phyloP scores from a whole-genome alignment of 2,888 invertebrate genomes.

The Ophioninae sp. region DNA sequence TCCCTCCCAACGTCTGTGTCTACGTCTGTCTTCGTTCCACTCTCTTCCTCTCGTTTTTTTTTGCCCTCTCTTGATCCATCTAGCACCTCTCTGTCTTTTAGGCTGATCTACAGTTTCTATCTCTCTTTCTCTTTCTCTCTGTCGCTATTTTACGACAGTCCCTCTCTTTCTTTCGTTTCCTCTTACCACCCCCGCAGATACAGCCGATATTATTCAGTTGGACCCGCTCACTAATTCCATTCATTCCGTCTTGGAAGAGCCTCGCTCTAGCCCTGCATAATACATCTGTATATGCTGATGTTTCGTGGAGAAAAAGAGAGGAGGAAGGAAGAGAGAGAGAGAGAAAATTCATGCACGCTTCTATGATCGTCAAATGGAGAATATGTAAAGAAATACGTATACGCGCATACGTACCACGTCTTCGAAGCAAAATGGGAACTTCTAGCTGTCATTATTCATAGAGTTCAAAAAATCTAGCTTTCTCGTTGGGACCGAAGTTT shows the following conservation, averaged over 20 bases:
- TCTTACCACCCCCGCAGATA: constrained; percentile 77
- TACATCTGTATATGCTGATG: constrained; percentile 9
- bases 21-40: constrained; percentile 7
- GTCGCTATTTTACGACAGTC: constrained; percentile 16
- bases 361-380: background rate
- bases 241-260: constrained; percentile 72
- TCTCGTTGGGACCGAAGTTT: background rate
- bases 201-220: constrained; percentile 81
- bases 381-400: background rate
- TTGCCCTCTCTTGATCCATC: constrained; percentile 6
- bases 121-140: constrained; percentile 47
- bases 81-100: constrained; percentile 21
- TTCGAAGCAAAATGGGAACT: background rate
- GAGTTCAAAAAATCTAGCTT: background rate
- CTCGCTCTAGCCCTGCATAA: constrained; percentile 23
- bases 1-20: constrained; percentile 31
- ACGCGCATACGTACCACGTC: background rate
- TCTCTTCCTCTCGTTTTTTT: constrained; percentile 10
- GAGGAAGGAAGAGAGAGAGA: background rate
- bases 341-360: background rate
- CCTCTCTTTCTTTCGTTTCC: constrained; percentile 48
- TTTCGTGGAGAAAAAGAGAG: background rate
- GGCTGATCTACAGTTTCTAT: background rate
- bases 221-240: constrained; percentile 81
- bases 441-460: background rate